Percentiles rank a stretch among this genome's conserved stretches.
Conservation (phyloP, 2,797 vertebrate species). For the Limosa lapponica region DNA sequence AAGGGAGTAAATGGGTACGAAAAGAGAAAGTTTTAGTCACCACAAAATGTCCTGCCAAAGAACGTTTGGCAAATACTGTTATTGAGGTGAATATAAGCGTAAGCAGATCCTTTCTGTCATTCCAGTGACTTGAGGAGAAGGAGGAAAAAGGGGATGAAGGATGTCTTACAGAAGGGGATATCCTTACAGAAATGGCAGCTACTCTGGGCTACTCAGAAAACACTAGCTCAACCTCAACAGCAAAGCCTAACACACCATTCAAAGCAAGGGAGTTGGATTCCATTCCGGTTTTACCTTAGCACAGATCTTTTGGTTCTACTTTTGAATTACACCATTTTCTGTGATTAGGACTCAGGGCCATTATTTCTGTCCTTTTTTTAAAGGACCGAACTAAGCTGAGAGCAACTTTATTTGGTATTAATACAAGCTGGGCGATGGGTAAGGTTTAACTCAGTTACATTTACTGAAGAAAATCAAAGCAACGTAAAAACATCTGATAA, state of each 20-base stretch:
- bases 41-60: slow-evolving; percentile 41
- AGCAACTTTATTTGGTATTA: neutral
- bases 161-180: neutral
- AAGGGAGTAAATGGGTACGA: neutral
- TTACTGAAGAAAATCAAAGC: neutral
- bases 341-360: neutral
- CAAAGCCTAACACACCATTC: neutral
- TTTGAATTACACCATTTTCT: neutral
- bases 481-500: neutral
- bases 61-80: neutral
- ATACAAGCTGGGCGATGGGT: neutral
- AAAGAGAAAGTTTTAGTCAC: slow-evolving; percentile 14
- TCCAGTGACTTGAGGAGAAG: neutral
- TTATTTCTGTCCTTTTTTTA: neutral
- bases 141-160: neutral
- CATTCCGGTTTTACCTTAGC: neutral
- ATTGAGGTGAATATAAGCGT: slow-evolving; percentile 31
- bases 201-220: neutral
- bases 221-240: neutral
- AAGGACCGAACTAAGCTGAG: neutral
- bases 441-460: neutral
- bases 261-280: neutral
- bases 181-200: neutral
- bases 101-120: slow-evolving; percentile 46
- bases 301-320: neutral